Conservation (phyloP, 35 echinoderm and acorn worm species). For the Acanthaster planci region DNA sequence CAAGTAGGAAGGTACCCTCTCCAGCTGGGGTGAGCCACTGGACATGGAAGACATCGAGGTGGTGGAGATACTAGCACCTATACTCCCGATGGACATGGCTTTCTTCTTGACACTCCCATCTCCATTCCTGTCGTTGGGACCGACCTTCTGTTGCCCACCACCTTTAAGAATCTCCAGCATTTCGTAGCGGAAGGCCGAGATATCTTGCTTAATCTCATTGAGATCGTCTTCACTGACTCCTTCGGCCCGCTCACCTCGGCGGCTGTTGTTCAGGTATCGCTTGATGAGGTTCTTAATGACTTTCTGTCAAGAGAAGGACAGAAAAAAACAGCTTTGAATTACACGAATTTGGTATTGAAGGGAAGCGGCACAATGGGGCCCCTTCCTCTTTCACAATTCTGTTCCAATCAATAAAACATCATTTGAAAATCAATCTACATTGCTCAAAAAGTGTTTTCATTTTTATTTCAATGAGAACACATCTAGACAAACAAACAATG, state of each 20-base stretch:
- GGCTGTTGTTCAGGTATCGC: constrained; percentile 84
- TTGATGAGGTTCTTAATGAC: constrained; percentile 88
- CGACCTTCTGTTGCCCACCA: neutral
- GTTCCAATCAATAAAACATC: no score
- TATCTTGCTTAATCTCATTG: constrained; percentile 99
- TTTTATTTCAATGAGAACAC: no score
- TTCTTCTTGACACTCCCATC: neutral
- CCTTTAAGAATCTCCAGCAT: constrained; percentile 84
- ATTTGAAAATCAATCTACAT: no score
- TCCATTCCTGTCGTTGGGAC: neutral
- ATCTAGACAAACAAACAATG: no score
- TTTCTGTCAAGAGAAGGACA: constrained; percentile 34
- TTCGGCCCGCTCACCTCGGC: constrained; percentile 79
- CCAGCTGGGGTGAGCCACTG: constrained; percentile 30
- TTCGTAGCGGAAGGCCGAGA: constrained; percentile 83
- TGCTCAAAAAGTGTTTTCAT: no score
- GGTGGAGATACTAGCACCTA: neutral
- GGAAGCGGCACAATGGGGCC: no score
- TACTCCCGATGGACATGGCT: constrained; percentile 9
- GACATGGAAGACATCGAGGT: constrained; percentile 8
- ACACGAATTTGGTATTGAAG: neutral
- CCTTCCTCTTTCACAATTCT: neutral
- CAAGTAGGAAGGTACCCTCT: constrained; percentile 78
- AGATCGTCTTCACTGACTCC: constrained; percentile 98
- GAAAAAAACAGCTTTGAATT: no score